Base-by-base conservation (phyloP, 2,797 vertebrate species). In the Enteromius anoplus region DNA sequence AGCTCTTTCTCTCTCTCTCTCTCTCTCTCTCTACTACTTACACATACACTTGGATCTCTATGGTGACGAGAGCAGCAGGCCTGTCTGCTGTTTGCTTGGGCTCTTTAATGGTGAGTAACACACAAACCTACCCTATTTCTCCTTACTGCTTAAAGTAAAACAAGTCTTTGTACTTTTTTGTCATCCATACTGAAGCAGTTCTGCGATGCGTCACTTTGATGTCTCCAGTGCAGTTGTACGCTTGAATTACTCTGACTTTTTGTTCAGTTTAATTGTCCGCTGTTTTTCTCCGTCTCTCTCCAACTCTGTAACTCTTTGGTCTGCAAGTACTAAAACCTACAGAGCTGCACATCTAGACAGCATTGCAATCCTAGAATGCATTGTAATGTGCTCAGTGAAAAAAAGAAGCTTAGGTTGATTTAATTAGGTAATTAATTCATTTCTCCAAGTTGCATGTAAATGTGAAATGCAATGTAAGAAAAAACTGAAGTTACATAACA, bases 41-140 rank as follows among this genome's bases (percentile, higher is more conserved):
- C 15, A 81, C 60, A 76, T 69, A 64, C 80, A 78, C 66, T 49
- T 29, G 45, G 75, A 81, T 85, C 73, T 71, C 80, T 71, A 85
- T 85, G 80, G 80, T 78, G 80, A 82, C 21, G 12, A 37, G 80
- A 77, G 45, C 4, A 49, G 66, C 55, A 82, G 84, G 73, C 65
- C 84, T 58, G 58, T 85, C 66, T 62, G 60, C 65, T 17, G 14
- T 85, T 49, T 75, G 19, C 72, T 29, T 81, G 72, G 17, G 23
- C 23, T 76, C 68, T 68, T 37, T 68, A 66, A 65, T 82, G 80
- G 80, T 82, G 75, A 85, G 75, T 78, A 73, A 26, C 58, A 73
- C 75, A 82, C 45, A 3, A 55, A 80, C 75, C 75, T 78, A 26
- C 34, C 60, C 66, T 60, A 9, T 29, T 45, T 78, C 37, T 29